Evolutionary conservation across 2,888 invertebrate species (phyloP).

Genomic region (Lasioglossum lativentre): DNA sequence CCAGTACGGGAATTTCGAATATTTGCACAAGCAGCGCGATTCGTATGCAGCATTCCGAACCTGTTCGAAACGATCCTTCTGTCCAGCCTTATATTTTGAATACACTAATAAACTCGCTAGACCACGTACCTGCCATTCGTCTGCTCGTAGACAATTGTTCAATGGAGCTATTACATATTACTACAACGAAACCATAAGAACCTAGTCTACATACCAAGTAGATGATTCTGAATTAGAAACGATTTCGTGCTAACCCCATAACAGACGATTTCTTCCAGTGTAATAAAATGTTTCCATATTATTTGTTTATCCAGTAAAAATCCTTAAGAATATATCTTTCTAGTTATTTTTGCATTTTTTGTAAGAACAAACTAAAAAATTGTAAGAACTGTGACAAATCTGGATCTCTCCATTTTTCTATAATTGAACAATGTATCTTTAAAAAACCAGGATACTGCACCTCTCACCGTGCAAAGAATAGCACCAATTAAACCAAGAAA

Average conservation of each 20-base stretch:
- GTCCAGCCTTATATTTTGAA: not conserved
- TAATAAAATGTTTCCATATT: not conserved
- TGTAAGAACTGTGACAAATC: not conserved
- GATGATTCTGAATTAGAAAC: not conserved
- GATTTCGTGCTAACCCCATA: not conserved
- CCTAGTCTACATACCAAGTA: not conserved
- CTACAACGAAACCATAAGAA: not conserved
- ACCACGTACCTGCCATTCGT: not conserved
- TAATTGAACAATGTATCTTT: not conserved
- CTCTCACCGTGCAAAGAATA: not conserved
- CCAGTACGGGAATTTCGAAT: not conserved
- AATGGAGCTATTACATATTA: conserved; percentile 7
- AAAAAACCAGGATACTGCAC: not conserved
- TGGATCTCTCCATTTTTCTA: not conserved
- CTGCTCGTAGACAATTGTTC: conserved; percentile 22
- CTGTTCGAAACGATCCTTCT: not conserved
- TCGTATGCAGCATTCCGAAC: conserved; percentile 10
- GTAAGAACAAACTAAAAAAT: too few relatives aligned
- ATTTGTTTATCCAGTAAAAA: not conserved
- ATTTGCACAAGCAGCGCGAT: not conserved
- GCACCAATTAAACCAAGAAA: not conserved
- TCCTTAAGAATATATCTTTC: not conserved
- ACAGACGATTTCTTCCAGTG: not conserved
- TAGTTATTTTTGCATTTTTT: not conserved
- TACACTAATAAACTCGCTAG: not conserved